Conservation (phyloP, 2,797 vertebrate species). For the Chrysocyon brachyurus region DNA sequence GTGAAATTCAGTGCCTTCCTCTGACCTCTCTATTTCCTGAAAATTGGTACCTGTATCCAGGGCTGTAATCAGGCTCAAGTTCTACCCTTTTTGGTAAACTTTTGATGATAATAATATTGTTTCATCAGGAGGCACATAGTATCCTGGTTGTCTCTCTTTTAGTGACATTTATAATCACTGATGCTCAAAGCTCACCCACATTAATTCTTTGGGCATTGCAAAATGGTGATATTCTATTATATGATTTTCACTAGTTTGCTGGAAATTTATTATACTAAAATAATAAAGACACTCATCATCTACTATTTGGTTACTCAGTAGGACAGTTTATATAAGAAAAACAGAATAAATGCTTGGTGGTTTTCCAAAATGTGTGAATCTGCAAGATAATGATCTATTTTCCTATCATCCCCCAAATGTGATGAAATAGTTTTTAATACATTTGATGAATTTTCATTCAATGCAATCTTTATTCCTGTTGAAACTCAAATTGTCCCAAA, state of each 20-base stretch:
- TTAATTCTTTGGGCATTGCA: neutral
- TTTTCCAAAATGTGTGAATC: neutral
- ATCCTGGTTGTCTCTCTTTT: neutral
- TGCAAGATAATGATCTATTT: neutral
- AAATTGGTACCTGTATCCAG: neutral
- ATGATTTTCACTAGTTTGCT: neutral
- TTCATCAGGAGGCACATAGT: neutral
- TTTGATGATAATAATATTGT: neutral
- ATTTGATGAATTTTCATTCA: neutral
- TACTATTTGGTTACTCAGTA: neutral
- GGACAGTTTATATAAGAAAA: neutral
- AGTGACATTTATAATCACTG: neutral
- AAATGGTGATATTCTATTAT: neutral
- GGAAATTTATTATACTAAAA: neutral
- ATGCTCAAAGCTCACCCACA: neutral
- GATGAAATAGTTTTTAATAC: neutral
- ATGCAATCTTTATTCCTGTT: neutral
- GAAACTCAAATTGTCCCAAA: neutral
- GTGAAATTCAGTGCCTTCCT: neutral
- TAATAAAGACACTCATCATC: neutral
- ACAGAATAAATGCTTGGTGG: neutral
- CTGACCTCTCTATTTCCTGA: neutral
- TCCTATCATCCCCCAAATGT: neutral
- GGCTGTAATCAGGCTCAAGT: neutral
- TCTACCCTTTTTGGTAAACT: neutral